Evolutionary conservation across 1,140 invertebrate genomes (phyloP).

Genomic region (Apis cerana): DNA sequence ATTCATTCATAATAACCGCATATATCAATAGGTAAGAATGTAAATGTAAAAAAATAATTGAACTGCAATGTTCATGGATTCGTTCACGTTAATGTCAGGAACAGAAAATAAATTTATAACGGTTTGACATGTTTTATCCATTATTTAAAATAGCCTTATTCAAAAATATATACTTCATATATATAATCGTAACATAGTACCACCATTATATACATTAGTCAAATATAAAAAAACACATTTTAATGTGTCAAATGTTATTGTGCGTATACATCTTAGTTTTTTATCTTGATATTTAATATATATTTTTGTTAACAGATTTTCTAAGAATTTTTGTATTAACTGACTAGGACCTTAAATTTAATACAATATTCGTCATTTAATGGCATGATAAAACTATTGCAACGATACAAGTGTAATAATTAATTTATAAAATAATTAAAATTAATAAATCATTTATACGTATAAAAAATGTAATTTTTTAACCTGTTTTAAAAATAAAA

Average conservation of each 20-base stretch:
- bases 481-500: not conserved
- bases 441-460: slow-evolving; percentile 65
- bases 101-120: slow-evolving; percentile 11
- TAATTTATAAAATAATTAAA: slow-evolving; percentile 59
- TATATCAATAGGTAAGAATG: not conserved
- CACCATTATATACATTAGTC: slow-evolving; percentile 22
- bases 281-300: slow-evolving; percentile 43
- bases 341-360: slow-evolving; percentile 42
- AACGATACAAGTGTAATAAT: slow-evolving; percentile 64
- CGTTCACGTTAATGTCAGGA: not conserved
- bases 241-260: slow-evolving; percentile 31
- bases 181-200: slow-evolving; percentile 7
- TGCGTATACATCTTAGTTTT: slow-evolving; percentile 48
- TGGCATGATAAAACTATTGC: slow-evolving; percentile 55
- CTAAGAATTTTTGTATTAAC: slow-evolving; percentile 55
- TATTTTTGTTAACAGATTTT: slow-evolving; percentile 55
- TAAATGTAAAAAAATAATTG: slow-evolving; percentile 15
- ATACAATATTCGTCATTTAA: slow-evolving; percentile 47
- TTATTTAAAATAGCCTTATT: slow-evolving; percentile 31
- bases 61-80: slow-evolving; percentile 2
- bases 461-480: slow-evolving; percentile 33
- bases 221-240: slow-evolving; percentile 15
- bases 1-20: not conserved
- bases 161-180: slow-evolving; percentile 31
- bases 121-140: slow-evolving; percentile 4